Percentiles rank a stretch among this genome's conserved stretches.
These are phyloP conservation scores for Phengaris arion DNA, from an alignment of 2,888 invertebrate species.

Conservation along the genomic window DNA sequence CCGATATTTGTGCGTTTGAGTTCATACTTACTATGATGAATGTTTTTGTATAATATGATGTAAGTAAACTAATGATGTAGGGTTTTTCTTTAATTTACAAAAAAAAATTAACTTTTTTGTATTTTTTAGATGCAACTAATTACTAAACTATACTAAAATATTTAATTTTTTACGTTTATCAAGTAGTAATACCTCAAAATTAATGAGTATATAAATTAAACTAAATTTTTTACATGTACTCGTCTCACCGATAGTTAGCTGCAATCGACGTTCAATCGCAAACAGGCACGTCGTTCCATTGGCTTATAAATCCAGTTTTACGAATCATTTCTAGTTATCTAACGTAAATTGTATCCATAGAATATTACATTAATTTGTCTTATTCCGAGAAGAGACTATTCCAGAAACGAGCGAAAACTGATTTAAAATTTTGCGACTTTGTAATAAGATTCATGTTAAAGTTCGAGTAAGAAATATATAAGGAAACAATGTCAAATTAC, in stretches of 20 bases:
- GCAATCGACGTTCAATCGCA: background rate
- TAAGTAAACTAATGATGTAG: too few relatives aligned
- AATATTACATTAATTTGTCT: background rate
- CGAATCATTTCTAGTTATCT: background rate
- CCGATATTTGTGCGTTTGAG: too few relatives aligned
- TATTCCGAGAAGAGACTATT: background rate
- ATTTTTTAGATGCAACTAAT: too few relatives aligned
- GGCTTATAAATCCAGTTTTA: background rate
- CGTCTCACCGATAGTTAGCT: background rate
- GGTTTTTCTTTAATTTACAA: too few relatives aligned
- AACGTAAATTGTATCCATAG: background rate
- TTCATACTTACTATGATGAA: too few relatives aligned
- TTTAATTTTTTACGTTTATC: too few relatives aligned
- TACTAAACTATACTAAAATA: too few relatives aligned
- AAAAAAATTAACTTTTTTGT: too few relatives aligned
- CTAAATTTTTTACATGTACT: too few relatives aligned
- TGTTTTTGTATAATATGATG: too few relatives aligned
- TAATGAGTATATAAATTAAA: too few relatives aligned
- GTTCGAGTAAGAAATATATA: conserved; percentile 1
- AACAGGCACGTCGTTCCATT: background rate
- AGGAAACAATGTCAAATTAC: conserved; percentile 28
- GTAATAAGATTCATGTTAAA: background rate
- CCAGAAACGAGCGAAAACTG: background rate
- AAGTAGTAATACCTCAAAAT: too few relatives aligned
- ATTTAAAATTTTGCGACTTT: background rate